Base-by-base conservation (phyloP, 1,140 invertebrate species). In the Philaenus spumarius region DNA sequence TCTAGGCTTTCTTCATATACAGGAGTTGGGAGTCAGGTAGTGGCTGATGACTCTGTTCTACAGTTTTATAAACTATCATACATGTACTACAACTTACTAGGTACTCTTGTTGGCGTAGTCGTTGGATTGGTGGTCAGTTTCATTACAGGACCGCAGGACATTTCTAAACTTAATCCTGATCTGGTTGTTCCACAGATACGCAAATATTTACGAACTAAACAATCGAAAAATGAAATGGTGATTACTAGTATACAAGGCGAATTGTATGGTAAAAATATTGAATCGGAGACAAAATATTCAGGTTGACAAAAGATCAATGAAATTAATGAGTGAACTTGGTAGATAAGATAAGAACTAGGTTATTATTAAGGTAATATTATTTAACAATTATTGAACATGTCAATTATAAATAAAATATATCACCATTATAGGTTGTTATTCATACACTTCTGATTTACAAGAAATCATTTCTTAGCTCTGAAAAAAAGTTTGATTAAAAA, bases 21-120 rank as follows among this genome's bases (percentile, higher is more conserved):
- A 2, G 43, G 53, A 2, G n/a, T 20, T 19, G 20, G 40, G 14
- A 34, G 34, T 11, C 40, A 2, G 4, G 53, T 55, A 17, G 6
- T 26, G 1, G 53, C 39, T 9, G 71, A 72, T 0, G 62, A 76
- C 12, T 73, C 87, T 23, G 88, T 88, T 68, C 82, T 83, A 0
- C 68, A 87, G 23, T 12, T 53, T 4, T 87, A 86, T 71, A 78
- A 83, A 17, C 65, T 88, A 24, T 86, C 84, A 1, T 87, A 86
- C 66, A 82, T 86, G 65, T 87, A 89, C 67, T 84, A 87, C 51
- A 83, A 84, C 2, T 68, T 83, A 23, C 75, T 82, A 58, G 86
- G 83, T 4, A 75, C 78, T 11, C 56, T 76, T 1, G 75, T 80
- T 0, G 82, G 85, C 0, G 67, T 89, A 17, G 58, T 82, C 2